Evolutionary conservation across 2,888 invertebrate species (phyloP), one percentile per base, ranked within the genome.

Genomic region (Eubasilissa splendida): DNA sequence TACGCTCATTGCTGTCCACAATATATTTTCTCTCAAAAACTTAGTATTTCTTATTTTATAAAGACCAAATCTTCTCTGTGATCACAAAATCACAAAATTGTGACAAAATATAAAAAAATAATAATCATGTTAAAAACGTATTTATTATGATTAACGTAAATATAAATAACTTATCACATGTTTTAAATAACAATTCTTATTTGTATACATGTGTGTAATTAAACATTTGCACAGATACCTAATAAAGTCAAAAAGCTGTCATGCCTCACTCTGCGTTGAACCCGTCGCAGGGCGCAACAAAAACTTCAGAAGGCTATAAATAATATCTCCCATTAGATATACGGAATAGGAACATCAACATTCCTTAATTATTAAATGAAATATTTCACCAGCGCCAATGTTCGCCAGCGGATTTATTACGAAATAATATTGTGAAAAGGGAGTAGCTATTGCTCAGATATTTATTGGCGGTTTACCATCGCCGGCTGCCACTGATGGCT

Each of bases 391-490:
- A 50, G 68, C 12, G 68, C 68, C 68, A 14, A 68, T 68, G 68
- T 68, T 68, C 50, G 68, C 68, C 52, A 9, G 68, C n/a, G 50
- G 50, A 68, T 68, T 50, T 68, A 68, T 68, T 68, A 68, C 68
- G 9, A 68, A 50, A 68, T 68, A 68, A 68, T 68, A 50, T 12
- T 68, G 68, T 68, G 68, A 68, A 68, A 63, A 52, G 68, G 68
- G 50, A 68, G 50, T 68, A 22, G 22, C 22, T 22, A 68, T 68
- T 50, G 68, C 22, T 68, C 42, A 52, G 50, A 52, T 68, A 68
- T 68, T 68, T 68, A 68, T 68, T 50, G 68, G 68, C 52, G 68
- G 68, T 68, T 68, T 68, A 68, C 68, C 68, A 68, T 68, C 68
- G 50, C 68, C 68, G 68, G 68, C 68, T 68, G 68, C 68, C 68